A percentile compares a stretch with the other conserved stretches of the same genome.
phyloP scores from a whole-genome alignment of 2,113 vertebrate species.

The Hystrix cristata region DNA sequence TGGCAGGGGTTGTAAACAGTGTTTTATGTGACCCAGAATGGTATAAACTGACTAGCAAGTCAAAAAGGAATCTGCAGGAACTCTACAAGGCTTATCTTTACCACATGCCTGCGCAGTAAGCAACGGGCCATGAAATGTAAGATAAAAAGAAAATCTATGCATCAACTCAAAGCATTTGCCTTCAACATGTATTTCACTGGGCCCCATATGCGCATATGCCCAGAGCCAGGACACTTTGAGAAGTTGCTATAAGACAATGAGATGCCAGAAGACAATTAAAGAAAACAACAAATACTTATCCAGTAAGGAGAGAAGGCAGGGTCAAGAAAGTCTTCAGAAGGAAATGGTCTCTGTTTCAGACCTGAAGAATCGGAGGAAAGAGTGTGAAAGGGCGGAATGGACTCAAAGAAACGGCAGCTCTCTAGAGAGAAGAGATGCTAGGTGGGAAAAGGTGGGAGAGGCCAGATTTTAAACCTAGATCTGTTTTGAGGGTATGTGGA shows the following conservation, averaged over 20 bases:
- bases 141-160: neutral
- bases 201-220: no score
- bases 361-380: neutral
- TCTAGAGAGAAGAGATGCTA: neutral
- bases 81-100: neutral
- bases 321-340: neutral
- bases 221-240: neutral
- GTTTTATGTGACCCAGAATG: neutral
- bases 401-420: neutral
- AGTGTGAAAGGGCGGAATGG: neutral
- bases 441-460: neutral
- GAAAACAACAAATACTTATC: neutral
- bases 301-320: neutral
- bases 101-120: neutral
- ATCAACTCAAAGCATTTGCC: neutral
- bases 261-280: neutral
- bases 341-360: neutral
- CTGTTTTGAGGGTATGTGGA: neutral
- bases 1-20: rapidly evolving
- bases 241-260: neutral
- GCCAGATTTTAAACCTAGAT: neutral
- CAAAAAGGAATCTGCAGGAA: neutral
- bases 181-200: neutral
- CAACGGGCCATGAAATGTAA: neutral
- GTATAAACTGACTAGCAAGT: conserved; percentile 1